Percentiles rank a stretch among this genome's conserved stretches.
These are phyloP conservation scores for Pseudoatta argentina DNA, from an alignment of 1,140 invertebrate genomes.

Conservation along the genomic window DNA sequence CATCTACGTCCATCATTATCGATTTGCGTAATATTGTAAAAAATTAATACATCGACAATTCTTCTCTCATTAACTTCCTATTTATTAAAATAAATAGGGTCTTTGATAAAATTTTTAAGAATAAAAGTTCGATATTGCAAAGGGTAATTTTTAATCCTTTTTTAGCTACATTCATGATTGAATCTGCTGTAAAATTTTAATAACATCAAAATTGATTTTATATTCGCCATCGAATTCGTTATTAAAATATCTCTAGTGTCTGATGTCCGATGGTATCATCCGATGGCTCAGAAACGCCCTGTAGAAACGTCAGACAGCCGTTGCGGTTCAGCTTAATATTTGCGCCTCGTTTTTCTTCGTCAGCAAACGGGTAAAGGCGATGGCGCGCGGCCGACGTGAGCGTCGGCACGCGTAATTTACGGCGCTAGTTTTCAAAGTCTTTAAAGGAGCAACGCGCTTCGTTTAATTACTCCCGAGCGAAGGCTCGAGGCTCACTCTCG, in stretches of 20 bases:
- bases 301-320: constrained; percentile 3
- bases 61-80: background rate
- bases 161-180: background rate
- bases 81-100: background rate
- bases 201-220: constrained; percentile 2
- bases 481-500: constrained; percentile 17
- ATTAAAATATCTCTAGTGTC: constrained; percentile 6
- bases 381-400: constrained; percentile 65
- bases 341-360: constrained; percentile 69
- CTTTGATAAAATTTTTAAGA: constrained; percentile 4
- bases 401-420: constrained; percentile 71
- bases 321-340: constrained; percentile 64
- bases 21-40: background rate
- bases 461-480: constrained; percentile 68
- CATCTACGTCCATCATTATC: background rate
- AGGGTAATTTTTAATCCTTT: background rate
- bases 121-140: background rate
- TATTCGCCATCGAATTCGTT: background rate
- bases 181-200: background rate
- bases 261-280: background rate
- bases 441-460: constrained; percentile 65
- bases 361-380: constrained; percentile 46
- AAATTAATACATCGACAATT: background rate
- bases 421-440: constrained; percentile 71
- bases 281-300: constrained; percentile 15